Conservation (phyloP, 2,888 invertebrate species). For the Lepidochrysops patricia region DNA sequence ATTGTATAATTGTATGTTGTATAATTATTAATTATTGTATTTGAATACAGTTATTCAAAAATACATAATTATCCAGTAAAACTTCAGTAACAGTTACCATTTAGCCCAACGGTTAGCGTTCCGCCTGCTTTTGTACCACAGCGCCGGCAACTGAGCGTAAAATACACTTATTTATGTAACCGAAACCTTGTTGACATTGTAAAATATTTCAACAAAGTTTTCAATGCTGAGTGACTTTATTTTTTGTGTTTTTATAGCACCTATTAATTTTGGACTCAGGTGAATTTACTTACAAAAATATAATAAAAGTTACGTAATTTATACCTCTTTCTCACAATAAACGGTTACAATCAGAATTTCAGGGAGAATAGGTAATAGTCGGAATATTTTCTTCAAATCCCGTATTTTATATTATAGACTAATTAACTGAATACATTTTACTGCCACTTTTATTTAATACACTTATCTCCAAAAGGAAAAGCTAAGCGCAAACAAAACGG, state of each 20-base stretch:
- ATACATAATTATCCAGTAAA: no score
- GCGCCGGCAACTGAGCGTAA: background rate
- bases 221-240: slow-evolving; percentile 1
- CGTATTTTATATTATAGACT: no score
- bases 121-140: background rate
- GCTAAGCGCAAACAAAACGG: background rate
- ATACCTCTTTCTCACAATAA: background rate
- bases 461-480: background rate
- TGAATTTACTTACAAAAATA: background rate
- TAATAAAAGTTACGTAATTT: background rate
- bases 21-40: no score
- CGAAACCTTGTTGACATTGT: slow-evolving; percentile 8
- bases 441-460: background rate
- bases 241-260: slow-evolving; percentile 9
- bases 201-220: slow-evolving; percentile 10
- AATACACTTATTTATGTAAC: slow-evolving; percentile 14
- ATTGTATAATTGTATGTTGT: no score
- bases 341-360: background rate
- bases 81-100: background rate
- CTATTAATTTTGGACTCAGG: slow-evolving; percentile 2
- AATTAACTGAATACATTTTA: background rate
- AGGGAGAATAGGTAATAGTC: no score
- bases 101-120: background rate
- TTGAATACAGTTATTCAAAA: no score
- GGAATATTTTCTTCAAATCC: no score